These are phyloP conservation scores for Astreopora myriophthalma DNA, from an alignment of 64 coral and sea anemone species.

Conservation along the genomic window DNA sequence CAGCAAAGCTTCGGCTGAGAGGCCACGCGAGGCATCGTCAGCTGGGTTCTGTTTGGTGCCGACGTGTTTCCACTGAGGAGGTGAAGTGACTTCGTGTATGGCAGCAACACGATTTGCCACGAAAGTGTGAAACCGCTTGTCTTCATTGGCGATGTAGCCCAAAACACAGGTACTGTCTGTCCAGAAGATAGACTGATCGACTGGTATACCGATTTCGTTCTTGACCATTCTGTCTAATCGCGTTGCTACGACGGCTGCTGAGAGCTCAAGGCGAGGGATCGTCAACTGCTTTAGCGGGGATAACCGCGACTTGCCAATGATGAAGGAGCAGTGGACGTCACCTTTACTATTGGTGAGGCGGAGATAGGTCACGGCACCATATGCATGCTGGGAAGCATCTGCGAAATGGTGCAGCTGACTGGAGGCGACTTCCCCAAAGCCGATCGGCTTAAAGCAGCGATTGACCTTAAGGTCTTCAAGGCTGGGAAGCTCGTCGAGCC, in stretches of 20 bases:
- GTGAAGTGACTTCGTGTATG: background rate
- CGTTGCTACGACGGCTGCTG: background rate
- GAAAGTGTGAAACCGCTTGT: background rate
- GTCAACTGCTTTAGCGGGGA: conserved; percentile 8
- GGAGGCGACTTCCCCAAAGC: background rate
- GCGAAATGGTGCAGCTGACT: conserved; percentile 8
- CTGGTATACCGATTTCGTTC: conserved; percentile 11
- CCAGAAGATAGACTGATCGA: background rate
- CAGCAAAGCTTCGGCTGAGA: conserved; percentile 8
- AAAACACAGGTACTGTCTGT: conserved; percentile 24
- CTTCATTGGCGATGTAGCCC: background rate
- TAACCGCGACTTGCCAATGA: conserved; percentile 10
- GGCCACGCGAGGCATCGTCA: conserved; percentile 24
- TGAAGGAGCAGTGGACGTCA: background rate
- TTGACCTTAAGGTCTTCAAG: background rate
- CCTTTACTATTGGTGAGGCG: background rate
- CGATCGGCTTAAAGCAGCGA: background rate
- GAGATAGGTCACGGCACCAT: conserved; percentile 9
- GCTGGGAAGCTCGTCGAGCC: background rate
- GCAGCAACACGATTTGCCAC: background rate
- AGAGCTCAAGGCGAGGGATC: conserved; percentile 2
- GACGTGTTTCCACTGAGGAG: conserved; percentile 28
- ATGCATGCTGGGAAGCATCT: background rate
- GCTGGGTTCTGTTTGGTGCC: conserved; percentile 26
- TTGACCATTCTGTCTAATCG: background rate